A percentile compares a stretch with the other conserved stretches of the same genome.
phyloP scores from a whole-genome alignment of 2,888 invertebrate species.

The Clusia tigrina region DNA sequence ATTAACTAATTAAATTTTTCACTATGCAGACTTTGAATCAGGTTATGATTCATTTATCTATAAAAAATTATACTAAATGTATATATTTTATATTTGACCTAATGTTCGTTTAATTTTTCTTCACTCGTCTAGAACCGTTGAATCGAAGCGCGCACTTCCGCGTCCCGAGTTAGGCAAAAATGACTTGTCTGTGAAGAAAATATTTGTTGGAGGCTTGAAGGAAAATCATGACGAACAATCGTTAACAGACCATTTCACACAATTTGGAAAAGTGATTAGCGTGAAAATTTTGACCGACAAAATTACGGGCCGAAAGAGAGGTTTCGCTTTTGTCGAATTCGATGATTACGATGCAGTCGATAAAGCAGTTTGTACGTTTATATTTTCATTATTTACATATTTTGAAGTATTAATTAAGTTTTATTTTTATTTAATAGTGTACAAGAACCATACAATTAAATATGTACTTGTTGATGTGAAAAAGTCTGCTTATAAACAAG shows the following conservation, averaged over 20 bases:
- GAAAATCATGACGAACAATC: constrained; percentile 55
- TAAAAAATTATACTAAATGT: neutral
- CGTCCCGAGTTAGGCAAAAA: constrained; percentile 50
- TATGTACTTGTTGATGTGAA: constrained; percentile 54
- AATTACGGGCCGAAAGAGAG: constrained; percentile 58
- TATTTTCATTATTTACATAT: neutral
- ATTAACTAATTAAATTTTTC: neutral
- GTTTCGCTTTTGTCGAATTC: constrained; percentile 60
- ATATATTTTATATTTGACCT: neutral
- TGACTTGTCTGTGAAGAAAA: constrained; percentile 46
- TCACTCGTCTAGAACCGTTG: constrained; percentile 49
- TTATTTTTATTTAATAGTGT: constrained; percentile 42
- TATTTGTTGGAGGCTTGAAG: constrained; percentile 59
- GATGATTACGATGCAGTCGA: constrained; percentile 54
- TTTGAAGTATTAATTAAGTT: too few species aligned
- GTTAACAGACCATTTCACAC: constrained; percentile 54
- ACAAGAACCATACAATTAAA: constrained; percentile 54
- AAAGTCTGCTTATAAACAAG: constrained; percentile 55
- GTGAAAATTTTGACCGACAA: constrained; percentile 57
- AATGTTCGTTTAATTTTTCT: constrained; percentile 6
- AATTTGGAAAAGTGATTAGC: constrained; percentile 51
- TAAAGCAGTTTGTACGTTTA: constrained; percentile 54
- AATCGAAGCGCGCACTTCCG: constrained; percentile 58
- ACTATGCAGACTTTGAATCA: neutral
- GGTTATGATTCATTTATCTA: neutral